These are phyloP conservation scores for Anseranas semipalmata DNA, from an alignment of 2,113 vertebrate species.

Conservation along the genomic window DNA sequence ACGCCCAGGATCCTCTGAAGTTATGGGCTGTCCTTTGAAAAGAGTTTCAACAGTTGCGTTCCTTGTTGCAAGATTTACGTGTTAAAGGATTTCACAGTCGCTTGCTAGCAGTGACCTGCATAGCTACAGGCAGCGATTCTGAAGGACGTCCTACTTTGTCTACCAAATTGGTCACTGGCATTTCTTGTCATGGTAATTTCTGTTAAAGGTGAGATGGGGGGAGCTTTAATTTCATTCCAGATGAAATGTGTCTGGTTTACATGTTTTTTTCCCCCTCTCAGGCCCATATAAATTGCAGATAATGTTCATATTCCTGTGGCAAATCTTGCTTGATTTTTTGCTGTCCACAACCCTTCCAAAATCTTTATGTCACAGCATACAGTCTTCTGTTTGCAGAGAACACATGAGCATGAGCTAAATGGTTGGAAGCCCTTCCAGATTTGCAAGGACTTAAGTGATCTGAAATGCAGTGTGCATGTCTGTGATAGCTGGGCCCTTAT, in stretches of 20 bases:
- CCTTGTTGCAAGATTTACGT: background rate
- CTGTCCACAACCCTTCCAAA: background rate
- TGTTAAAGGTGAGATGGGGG: background rate
- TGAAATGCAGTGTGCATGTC: background rate
- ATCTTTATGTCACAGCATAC: background rate
- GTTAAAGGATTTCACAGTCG: background rate
- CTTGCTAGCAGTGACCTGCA: slow-evolving; percentile 9
- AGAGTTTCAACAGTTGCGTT: background rate
- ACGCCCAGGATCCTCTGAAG: background rate
- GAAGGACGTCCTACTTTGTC: slow-evolving; percentile 35
- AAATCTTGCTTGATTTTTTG: background rate
- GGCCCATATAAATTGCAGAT: background rate
- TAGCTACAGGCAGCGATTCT: slow-evolving; percentile 3
- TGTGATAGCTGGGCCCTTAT: background rate
- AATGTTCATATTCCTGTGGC: background rate
- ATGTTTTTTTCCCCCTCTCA: background rate
- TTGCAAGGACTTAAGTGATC: background rate
- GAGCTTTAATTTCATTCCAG: background rate
- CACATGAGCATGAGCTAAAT: background rate
- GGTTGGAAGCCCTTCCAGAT: background rate
- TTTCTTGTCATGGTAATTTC: slow-evolving; percentile 66
- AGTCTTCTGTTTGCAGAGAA: background rate
- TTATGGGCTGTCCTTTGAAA: background rate
- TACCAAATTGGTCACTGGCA: slow-evolving; percentile 47
- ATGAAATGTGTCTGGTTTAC: background rate